phyloP scores from a whole-genome alignment of 2,113 vertebrate genomes.

The Phaetusa simplex region DNA sequence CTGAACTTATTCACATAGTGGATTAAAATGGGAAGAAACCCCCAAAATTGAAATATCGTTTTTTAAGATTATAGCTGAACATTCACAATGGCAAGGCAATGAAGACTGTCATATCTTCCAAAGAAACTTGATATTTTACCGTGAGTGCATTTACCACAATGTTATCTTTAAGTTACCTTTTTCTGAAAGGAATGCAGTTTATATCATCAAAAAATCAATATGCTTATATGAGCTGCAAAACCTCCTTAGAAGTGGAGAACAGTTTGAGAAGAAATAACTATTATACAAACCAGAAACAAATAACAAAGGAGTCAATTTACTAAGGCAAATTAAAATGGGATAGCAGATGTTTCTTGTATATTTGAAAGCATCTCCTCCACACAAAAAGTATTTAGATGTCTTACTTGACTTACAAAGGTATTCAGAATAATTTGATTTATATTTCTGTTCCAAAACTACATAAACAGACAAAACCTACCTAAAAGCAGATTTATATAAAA shows the following conservation, averaged over 20 bases:
- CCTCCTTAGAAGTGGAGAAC: conserved; percentile 23
- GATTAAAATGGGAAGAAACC: conserved; percentile 36
- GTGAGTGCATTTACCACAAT: not conserved
- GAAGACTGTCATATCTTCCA: not conserved
- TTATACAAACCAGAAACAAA: conserved; percentile 69
- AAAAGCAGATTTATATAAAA: not conserved
- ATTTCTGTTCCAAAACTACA: not conserved
- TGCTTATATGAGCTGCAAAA: conserved; percentile 17
- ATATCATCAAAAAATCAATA: conserved; percentile 44
- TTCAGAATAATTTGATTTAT: not conserved
- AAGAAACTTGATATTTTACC: conserved; percentile 25
- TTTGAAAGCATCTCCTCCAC: conserved; percentile 54
- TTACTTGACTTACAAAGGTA: conserved; percentile 22
- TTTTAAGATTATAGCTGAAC: not conserved
- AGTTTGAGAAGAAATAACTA: conserved; percentile 36
- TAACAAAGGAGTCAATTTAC: conserved; percentile 66
- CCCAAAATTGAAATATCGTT: not conserved
- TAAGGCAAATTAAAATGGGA: conserved; percentile 71
- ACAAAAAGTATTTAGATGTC: conserved; percentile 53
- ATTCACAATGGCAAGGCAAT: not conserved
- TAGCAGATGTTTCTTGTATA: conserved; percentile 56
- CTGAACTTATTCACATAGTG: conserved; percentile 1
- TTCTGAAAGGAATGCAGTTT: conserved; percentile 58
- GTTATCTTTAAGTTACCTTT: conserved; percentile 38
- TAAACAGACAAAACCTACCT: not conserved